A percentile compares a stretch with the other conserved stretches of the same genome.
Evolutionary conservation across 1,140 invertebrate species (phyloP).

Genomic region (Bursaphelenchus mucronatus): DNA sequence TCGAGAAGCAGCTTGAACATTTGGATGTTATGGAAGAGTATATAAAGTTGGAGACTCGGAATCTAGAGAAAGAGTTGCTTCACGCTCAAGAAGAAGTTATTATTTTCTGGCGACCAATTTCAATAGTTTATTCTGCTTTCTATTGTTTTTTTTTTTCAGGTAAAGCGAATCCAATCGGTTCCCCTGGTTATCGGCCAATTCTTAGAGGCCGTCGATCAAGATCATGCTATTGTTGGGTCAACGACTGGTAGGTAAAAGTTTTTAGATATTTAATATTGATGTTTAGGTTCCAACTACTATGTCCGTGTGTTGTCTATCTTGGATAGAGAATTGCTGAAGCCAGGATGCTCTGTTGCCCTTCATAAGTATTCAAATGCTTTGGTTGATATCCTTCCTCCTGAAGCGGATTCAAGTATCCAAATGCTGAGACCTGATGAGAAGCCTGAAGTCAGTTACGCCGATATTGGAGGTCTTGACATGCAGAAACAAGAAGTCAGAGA

Average conservation of each 20-base stretch:
- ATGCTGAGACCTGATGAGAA: slow-evolving; percentile 97
- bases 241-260: slow-evolving; percentile 67
- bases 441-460: slow-evolving; percentile 90
- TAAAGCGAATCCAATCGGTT: slow-evolving; percentile 93
- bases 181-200: slow-evolving; percentile 96
- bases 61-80: slow-evolving; percentile 92
- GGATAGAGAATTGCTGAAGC: slow-evolving; percentile 88
- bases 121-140: not conserved
- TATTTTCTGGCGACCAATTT: not conserved
- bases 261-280: slow-evolving; percentile 9
- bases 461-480: slow-evolving; percentile 99
- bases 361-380: slow-evolving; percentile 97
- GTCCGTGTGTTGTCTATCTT: slow-evolving; percentile 89
- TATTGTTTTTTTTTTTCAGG: slow-evolving; percentile 64
- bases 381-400: slow-evolving; percentile 91
- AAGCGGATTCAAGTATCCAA: slow-evolving; percentile 93
- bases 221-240: slow-evolving; percentile 85
- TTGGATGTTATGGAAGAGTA: slow-evolving; percentile 95
- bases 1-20: slow-evolving; percentile 90
- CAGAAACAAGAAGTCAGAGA: slow-evolving; percentile 99
- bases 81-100: slow-evolving; percentile 83
- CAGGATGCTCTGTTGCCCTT: slow-evolving; percentile 88
- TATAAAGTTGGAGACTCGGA: slow-evolving; percentile 95
- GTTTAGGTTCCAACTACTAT: slow-evolving; percentile 85
- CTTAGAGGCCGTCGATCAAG: slow-evolving; percentile 93